These are phyloP conservation scores for Ia io DNA, from an alignment of 2,113 vertebrate genomes.

Conservation along the genomic window DNA sequence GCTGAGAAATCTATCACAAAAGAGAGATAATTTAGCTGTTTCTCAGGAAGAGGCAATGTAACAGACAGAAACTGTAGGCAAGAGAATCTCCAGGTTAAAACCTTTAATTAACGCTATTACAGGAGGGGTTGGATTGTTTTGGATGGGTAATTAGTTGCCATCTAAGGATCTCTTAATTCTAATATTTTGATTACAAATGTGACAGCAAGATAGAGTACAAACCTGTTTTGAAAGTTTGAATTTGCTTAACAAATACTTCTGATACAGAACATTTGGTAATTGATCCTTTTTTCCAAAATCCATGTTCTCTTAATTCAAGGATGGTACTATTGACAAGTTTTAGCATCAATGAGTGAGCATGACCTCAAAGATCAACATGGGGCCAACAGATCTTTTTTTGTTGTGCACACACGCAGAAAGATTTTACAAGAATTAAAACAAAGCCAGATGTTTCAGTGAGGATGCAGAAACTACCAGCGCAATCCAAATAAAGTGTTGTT, in stretches of 20 bases:
- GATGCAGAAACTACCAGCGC: not conserved
- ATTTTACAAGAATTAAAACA: not conserved
- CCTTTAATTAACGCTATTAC: not conserved
- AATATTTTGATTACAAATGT: not conserved
- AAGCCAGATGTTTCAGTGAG: not conserved
- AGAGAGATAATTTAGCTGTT: not conserved
- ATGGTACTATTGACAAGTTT: not conserved
- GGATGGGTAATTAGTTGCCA: not conserved
- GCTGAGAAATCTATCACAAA: not conserved
- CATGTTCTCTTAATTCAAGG: not conserved
- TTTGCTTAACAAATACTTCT: not conserved
- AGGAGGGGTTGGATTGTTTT: not conserved
- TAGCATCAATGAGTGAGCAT: not conserved
- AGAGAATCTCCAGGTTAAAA: not conserved
- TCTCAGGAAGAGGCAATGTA: not conserved
- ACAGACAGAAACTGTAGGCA: not conserved
- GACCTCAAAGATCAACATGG: not conserved
- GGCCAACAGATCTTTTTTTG: not conserved
- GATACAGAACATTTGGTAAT: not conserved
- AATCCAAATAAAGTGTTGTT: not conserved
- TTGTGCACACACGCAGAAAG: not conserved
- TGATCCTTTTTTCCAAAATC: not conserved
- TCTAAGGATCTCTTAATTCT: not conserved
- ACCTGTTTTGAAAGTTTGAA: not conserved
- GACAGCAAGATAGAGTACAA: not conserved